Evolutionary conservation across 2,888 invertebrate genomes (phyloP).

Genomic region (Ptychoptera contaminata): DNA sequence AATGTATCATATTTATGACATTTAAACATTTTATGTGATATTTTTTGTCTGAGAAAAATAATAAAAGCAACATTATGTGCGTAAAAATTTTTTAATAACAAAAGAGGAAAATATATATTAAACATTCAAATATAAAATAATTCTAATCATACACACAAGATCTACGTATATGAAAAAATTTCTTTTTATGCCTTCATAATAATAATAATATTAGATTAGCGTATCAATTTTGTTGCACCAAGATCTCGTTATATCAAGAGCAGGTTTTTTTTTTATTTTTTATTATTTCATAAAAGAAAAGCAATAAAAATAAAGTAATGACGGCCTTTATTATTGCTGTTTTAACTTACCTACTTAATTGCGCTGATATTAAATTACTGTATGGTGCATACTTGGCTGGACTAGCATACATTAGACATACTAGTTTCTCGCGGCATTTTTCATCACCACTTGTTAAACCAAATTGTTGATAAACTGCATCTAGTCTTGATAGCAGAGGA

Average conservation of each 20-base stretch:
- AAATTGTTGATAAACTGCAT: conserved; percentile 62
- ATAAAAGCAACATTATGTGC: background rate
- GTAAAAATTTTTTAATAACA: background rate
- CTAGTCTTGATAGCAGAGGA: conserved; percentile 66
- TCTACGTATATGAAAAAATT: background rate
- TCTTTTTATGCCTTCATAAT: background rate
- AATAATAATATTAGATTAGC: background rate
- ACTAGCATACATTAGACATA: conserved; percentile 76
- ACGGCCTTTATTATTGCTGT: too few relatives aligned
- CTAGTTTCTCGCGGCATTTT: conserved; percentile 63
- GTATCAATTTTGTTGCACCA: too few relatives aligned
- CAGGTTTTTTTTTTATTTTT: too few relatives aligned
- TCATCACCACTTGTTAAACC: conserved; percentile 48
- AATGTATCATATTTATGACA: background rate
- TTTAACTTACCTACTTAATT: conserved; percentile 55
- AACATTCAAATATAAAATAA: too few relatives aligned
- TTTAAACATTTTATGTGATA: conserved; percentile 7
- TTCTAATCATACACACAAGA: background rate
- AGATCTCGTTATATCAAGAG: too few relatives aligned
- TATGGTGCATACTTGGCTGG: conserved; percentile 81
- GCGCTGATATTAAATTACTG: conserved; percentile 76
- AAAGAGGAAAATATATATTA: too few relatives aligned
- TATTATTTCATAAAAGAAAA: background rate
- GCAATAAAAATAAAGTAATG: background rate
- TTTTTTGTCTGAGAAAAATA: conserved; percentile 1